Evolutionary conservation across 2,888 invertebrate species (phyloP), one percentile per base, ranked within the genome.

Genomic region (Shargacucullia verbasci): DNA sequence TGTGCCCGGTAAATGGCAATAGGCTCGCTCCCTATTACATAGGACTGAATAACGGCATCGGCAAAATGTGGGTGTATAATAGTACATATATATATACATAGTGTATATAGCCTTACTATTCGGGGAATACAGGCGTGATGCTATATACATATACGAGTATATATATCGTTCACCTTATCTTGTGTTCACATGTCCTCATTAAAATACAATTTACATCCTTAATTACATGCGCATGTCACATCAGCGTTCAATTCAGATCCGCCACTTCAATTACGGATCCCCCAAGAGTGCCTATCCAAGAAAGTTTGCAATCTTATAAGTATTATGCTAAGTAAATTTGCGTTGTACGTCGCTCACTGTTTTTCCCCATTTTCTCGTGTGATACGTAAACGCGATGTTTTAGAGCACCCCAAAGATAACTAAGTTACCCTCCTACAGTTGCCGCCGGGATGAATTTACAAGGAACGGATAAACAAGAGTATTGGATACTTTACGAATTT

Each of bases 251-350:
- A 39, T 68, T 55, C 54, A 59, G 60, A 73, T 46, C 52, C 52
- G 55, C 57, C 62, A 62, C 64, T 64, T 63, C 71, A 65, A 74
- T 68, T 63, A 68, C 57, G 55, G 38, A 38, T 47, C 46, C 61
- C 57, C 29, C 50, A 48, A 59, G 62, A 73, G 73, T 75, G 68
- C 69, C 73, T 79, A 71, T 73, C 70, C 62, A 63, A 61, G 50
- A 46, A 74, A 80, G 73, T 81, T 81, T 69, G 58, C 76, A 69
- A 78, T 81, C 76, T 78, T 79, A 77, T 70, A 68, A 73, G 78
- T 76, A 75, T 80, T 76, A 80, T 72, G 73, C 73, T 79, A 78
- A 81, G 69, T 72, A 78, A 75, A 78, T 81, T 81, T 80, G 54
- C 72, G 47, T 52, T 68, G 75, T 66, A 78, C 76, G 79, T 73